Conservation (phyloP, 2,888 invertebrate genomes). For the Cerceris ruficornis region DNA sequence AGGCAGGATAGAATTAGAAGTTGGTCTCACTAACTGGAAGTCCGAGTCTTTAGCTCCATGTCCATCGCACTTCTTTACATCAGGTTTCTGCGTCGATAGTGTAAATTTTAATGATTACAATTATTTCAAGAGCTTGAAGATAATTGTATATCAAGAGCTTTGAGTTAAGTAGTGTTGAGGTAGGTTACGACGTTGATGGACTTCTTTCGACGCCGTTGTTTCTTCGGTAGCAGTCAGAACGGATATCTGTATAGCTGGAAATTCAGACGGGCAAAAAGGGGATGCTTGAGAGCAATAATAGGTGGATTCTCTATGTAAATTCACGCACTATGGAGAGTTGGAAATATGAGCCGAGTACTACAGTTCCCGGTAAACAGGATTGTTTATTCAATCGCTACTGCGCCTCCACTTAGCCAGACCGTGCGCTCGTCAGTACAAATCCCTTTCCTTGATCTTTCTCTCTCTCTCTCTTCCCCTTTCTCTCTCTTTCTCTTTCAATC, state of each 20-base stretch:
- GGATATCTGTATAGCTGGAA: neutral
- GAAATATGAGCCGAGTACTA: conserved; percentile 73
- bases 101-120: no score
- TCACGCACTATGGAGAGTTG: conserved; percentile 37
- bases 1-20: no score
- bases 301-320: conserved; percentile 2
- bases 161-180: no score
- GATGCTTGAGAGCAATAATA: neutral
- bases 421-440: conserved; percentile 15
- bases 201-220: no score
- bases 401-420: conserved; percentile 47
- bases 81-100: no score
- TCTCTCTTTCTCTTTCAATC: neutral
- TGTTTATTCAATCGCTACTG: conserved; percentile 69
- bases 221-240: no score
- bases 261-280: neutral
- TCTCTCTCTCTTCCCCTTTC: conserved; percentile 7
- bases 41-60: no score
- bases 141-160: no score
- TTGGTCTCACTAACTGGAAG: no score
- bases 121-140: no score
- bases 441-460: neutral
- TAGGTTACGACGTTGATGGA: no score
- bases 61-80: no score
- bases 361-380: conserved; percentile 71